These are phyloP conservation scores for Strix uralensis DNA, from an alignment of 2,113 vertebrate genomes.

Conservation along the genomic window DNA sequence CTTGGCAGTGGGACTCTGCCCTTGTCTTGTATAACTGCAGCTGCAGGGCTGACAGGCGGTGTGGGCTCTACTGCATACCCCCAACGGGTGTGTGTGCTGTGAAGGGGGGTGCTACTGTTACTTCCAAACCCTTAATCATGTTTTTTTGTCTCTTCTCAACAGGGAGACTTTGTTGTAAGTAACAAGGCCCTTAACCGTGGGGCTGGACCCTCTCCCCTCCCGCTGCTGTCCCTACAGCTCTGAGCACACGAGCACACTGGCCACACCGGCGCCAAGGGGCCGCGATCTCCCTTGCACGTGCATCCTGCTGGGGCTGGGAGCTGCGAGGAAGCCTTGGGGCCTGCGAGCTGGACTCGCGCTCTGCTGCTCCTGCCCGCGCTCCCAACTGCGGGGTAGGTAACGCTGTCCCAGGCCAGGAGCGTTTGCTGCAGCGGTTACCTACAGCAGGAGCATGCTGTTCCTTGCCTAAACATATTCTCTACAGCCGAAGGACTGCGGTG, in stretches of 20 bases:
- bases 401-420: background rate
- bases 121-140: background rate
- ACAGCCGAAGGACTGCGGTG: background rate
- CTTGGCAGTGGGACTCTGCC: background rate
- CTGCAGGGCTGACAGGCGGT: background rate
- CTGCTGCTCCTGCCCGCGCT: background rate
- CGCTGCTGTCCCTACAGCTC: fast-evolving
- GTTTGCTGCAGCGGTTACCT: background rate
- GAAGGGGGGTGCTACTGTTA: background rate
- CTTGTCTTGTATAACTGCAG: background rate
- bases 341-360: background rate
- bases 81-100: fast-evolving
- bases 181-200: background rate
- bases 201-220: background rate
- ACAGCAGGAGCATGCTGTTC: background rate
- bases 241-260: background rate
- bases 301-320: background rate
- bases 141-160: background rate
- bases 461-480: background rate
- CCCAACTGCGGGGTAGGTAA: background rate
- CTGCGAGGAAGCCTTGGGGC: background rate
- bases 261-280: background rate
- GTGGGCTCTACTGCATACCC: background rate
- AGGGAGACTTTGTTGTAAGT: constrained; percentile 80
- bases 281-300: background rate